Conservation (phyloP, 2,113 vertebrate species). For the Noturus placidus region DNA sequence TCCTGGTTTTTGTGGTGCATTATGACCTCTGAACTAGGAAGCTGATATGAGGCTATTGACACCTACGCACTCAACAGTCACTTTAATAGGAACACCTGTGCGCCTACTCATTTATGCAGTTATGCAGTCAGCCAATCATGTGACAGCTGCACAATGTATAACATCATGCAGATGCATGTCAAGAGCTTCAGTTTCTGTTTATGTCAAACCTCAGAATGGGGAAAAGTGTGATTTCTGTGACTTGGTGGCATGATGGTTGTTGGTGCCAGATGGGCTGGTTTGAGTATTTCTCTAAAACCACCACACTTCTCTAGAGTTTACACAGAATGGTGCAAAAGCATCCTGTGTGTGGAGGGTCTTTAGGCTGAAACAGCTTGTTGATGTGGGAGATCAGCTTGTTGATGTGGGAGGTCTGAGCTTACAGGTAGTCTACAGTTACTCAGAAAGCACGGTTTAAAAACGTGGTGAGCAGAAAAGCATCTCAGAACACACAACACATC, state of each 20-base stretch:
- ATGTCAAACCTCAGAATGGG: not conserved
- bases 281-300: not conserved
- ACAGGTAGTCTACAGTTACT: not conserved
- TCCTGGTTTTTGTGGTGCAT: too few species aligned
- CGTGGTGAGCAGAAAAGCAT: not conserved
- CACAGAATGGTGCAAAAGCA: not conserved
- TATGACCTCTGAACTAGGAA: too few species aligned
- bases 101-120: too few species aligned
- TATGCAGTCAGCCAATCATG: too few species aligned
- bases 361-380: not conserved
- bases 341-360: not conserved
- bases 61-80: too few species aligned
- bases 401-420: not conserved
- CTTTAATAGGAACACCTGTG: too few species aligned
- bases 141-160: too few species aligned
- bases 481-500: not conserved
- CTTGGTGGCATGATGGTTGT: too few species aligned
- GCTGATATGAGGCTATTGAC: too few species aligned
- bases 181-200: not conserved
- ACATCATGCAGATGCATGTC: not conserved
- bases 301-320: not conserved
- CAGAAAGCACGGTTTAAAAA: not conserved
- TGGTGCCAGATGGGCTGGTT: too few species aligned
- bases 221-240: not conserved
- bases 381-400: not conserved